Evolutionary conservation across 2,888 invertebrate species (phyloP).

Genomic region (Drosophila tanythrix): DNA sequence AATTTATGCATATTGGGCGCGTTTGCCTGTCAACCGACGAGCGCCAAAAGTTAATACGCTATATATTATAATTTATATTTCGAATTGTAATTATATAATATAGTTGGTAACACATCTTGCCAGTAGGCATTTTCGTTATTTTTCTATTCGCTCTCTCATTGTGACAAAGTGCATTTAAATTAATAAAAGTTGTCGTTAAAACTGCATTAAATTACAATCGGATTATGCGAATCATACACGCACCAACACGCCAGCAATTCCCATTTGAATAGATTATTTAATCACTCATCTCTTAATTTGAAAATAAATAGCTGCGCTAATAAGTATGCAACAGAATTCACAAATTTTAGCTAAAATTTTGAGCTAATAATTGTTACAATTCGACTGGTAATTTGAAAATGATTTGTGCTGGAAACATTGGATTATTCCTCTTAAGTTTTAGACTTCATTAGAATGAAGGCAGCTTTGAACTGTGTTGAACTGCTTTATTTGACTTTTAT

Average conservation of each 20-base stretch:
- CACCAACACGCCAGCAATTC: conserved; percentile 28
- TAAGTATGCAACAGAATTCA: conserved; percentile 39
- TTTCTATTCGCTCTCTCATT: conserved; percentile 12
- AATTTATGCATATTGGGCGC: conserved; percentile 58
- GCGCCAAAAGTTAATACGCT: conserved; percentile 51
- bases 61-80: conserved; percentile 57
- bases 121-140: conserved; percentile 10
- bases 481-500: background rate
- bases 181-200: conserved; percentile 34
- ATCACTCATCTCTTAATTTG: background rate
- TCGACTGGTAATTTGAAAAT: background rate
- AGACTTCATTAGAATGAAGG: too few relatives aligned
- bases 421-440: background rate
- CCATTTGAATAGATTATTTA: conserved; percentile 4
- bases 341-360: background rate
- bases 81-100: conserved; percentile 48
- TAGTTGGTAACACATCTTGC: conserved; percentile 29
- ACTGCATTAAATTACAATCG: conserved; percentile 64
- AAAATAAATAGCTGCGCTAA: conserved; percentile 19
- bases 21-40: conserved; percentile 37
- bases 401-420: background rate
- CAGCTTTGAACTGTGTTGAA: background rate
- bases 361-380: background rate
- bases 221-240: conserved; percentile 53
- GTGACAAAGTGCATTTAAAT: conserved; percentile 38